Conservation (phyloP, 2,888 invertebrate species). For the Drosophila putrida region DNA sequence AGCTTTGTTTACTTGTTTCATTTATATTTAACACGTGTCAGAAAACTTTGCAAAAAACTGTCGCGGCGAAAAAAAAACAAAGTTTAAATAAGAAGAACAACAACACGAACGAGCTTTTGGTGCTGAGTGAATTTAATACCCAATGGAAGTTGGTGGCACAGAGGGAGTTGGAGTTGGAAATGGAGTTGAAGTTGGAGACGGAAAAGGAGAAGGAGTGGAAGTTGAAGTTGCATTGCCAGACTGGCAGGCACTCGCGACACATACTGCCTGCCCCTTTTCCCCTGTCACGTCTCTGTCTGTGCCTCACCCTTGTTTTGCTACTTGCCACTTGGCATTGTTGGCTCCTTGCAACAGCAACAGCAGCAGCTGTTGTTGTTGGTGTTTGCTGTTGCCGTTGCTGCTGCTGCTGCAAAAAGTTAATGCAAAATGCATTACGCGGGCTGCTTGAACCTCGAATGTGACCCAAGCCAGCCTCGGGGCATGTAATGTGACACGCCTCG, state of each 20-base stretch:
- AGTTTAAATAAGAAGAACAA: constrained; percentile 37
- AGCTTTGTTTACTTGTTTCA: constrained; percentile 37
- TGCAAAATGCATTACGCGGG: constrained; percentile 77
- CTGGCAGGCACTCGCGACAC: constrained; percentile 42
- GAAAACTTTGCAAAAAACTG: constrained; percentile 51
- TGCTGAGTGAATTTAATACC: constrained; percentile 65
- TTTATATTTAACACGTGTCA: constrained; percentile 76
- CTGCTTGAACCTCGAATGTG: constrained; percentile 70
- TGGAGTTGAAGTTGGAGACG: constrained; percentile 16
- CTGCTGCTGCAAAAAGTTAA: constrained; percentile 56
- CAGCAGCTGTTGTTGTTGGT: constrained; percentile 16
- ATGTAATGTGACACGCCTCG: constrained; percentile 60
- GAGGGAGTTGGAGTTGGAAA: constrained; percentile 16
- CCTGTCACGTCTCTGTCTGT: constrained; percentile 12
- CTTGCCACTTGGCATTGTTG: constrained; percentile 71
- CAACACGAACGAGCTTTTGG: constrained; percentile 27
- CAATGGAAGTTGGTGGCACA: constrained; percentile 24
- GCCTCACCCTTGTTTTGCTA: constrained; percentile 37
- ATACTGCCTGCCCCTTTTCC: constrained; percentile 21
- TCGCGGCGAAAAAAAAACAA: constrained; percentile 23
- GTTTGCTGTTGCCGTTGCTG: constrained; percentile 26
- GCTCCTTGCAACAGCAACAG: constrained; percentile 37
- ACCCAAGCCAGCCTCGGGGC: constrained; percentile 59
- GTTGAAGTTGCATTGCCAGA: constrained; percentile 7
- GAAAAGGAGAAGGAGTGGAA: not conserved